Evolutionary conservation across 2,888 invertebrate genomes (phyloP), one percentile per base, ranked within the genome.

Genomic region (Schrankia costaestrigalis): DNA sequence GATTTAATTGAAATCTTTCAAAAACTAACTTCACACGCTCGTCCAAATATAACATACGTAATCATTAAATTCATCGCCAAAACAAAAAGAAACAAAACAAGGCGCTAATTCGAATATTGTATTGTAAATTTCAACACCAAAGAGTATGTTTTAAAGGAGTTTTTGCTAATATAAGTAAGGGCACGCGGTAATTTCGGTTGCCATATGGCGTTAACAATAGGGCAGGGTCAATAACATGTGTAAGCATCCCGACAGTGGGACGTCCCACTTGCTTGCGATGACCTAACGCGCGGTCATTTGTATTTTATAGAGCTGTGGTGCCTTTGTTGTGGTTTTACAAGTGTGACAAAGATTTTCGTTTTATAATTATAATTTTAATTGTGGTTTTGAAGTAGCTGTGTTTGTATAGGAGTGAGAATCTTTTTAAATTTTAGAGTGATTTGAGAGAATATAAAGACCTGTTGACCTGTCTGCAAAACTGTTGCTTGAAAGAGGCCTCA

Each of bases 151-250:
- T 51, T 38, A 46, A 51, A 55, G 49, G 42, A 57, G 65, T 60
- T 73, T 70, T 73, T 47, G 72, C 72, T 61, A 73, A 78, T 76
- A 71, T 62, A 49, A 41, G 60, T 61, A 61, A 63, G 48, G 63
- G 59, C 57, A 64, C 56, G 65, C 66, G 72, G 71, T 71, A 73
- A 73, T 76, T 73, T 69, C 64, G 73, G 59, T 56, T 65, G 60
- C 77, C 85, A 82, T 80, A 84, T 85, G 84, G 79, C 70, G 69
- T 65, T 75, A 76, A 84, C 78, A 78, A 84, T 82, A 76, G 81
- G 76, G 75, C 67, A 73, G 78, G 82, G 85, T 85, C 86, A 85
- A 84, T 82, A 85, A 82, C 84, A 83, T 77, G 74, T 66, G 70
- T 70, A 69, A 69, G 73, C 70, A 71, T 77, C 71, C 65, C 72